Evolutionary conservation across 2,888 invertebrate genomes (phyloP).

Genomic region (Caenorhabditis sp.): DNA sequence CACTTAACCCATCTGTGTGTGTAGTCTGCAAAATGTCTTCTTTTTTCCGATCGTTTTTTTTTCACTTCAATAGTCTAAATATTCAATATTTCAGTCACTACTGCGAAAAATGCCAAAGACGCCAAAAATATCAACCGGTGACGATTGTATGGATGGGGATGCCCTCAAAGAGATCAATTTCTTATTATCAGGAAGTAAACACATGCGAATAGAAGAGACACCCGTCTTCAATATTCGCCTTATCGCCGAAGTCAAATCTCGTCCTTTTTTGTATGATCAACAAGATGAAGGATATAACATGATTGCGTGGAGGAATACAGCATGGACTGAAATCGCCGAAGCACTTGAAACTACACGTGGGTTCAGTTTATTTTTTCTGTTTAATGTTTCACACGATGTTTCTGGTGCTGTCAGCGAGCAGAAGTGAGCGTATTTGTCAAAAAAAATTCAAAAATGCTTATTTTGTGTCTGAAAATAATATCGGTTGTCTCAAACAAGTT

Average conservation of each 20-base stretch:
- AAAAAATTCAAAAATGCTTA: too few species aligned
- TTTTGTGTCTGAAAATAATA: too few species aligned
- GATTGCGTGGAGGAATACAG: constrained; percentile 42
- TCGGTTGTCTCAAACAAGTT: too few species aligned
- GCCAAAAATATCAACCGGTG: constrained; percentile 1
- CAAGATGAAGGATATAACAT: constrained; percentile 49
- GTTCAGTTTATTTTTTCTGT: not conserved
- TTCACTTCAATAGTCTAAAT: constrained; percentile 1
- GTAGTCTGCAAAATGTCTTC: too few species aligned
- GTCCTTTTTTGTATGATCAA: constrained; percentile 47
- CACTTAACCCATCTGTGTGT: too few species aligned
- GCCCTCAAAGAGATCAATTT: constrained; percentile 42
- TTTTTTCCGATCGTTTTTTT: not conserved
- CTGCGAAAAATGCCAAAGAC: not conserved
- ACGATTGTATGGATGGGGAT: constrained; percentile 37
- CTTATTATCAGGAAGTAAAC: constrained; percentile 23
- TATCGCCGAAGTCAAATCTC: constrained; percentile 44
- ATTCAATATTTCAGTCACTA: not conserved
- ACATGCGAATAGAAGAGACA: constrained; percentile 41
- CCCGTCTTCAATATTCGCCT: constrained; percentile 50
- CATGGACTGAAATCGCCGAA: constrained; percentile 48
- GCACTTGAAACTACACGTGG: constrained; percentile 35
- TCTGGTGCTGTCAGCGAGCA: too few species aligned
- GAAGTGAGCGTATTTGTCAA: too few species aligned
- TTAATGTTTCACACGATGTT: too few species aligned